Percentiles rank a stretch among this genome's conserved stretches.
Conservation (phyloP, 2,888 invertebrate species). For the Caenorhabditis sp. region DNA sequence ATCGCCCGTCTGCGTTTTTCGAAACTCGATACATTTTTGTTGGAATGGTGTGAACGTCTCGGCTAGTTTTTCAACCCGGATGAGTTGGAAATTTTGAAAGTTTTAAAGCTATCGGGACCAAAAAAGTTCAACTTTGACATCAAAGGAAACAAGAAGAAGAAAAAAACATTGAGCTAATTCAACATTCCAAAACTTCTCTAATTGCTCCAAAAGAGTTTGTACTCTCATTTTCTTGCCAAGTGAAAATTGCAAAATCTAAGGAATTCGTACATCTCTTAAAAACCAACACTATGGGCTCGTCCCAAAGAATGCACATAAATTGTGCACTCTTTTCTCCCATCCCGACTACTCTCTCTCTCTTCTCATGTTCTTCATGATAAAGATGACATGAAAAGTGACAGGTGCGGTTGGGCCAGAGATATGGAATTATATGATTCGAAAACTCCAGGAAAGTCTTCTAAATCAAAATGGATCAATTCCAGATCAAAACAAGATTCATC, state of each 20-base stretch:
- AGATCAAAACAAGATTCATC: not conserved
- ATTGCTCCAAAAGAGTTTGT: too few species aligned
- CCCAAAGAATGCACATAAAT: constrained; percentile 59
- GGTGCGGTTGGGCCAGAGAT: constrained; percentile 34
- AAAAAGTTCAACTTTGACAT: too few species aligned
- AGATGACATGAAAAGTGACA: constrained; percentile 63
- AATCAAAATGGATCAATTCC: not conserved
- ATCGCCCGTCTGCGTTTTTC: not conserved
- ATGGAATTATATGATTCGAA: not conserved
- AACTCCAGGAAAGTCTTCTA: not conserved
- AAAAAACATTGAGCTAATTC: too few species aligned
- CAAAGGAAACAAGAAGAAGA: too few species aligned
- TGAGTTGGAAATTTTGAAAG: too few species aligned
- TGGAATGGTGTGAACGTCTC: constrained; percentile 21
- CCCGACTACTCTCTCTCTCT: not conserved
- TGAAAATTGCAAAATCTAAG: too few species aligned
- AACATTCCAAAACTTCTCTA: too few species aligned
- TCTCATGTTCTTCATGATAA: constrained; percentile 11
- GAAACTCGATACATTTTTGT: constrained; percentile 5
- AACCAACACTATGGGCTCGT: not conserved
- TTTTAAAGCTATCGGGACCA: too few species aligned
- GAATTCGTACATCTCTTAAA: too few species aligned
- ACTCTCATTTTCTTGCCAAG: too few species aligned
- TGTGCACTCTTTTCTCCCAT: constrained; percentile 30
- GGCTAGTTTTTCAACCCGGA: too few species aligned